Conservation (phyloP, 1,140 invertebrate genomes). For the Wasmannia auropunctata region DNA sequence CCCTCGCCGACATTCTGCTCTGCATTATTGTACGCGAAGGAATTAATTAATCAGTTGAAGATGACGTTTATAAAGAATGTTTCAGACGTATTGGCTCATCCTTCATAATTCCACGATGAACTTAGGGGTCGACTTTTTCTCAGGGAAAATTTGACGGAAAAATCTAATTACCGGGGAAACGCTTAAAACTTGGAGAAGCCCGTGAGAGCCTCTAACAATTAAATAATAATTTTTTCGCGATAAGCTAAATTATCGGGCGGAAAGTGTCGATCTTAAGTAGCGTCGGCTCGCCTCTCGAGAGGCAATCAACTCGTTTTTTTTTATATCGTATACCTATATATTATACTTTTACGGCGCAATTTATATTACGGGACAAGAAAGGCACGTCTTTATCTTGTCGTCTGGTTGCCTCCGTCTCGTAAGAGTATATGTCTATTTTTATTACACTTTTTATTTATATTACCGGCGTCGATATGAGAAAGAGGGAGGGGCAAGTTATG, state of each 20-base stretch:
- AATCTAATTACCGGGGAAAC: constrained; percentile 9
- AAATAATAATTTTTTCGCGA: constrained; percentile 43
- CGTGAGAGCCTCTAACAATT: constrained; percentile 3
- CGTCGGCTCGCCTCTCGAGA: neutral
- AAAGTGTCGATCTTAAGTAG: constrained; percentile 30
- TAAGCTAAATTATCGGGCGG: constrained; percentile 27
- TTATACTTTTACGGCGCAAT: constrained; percentile 3
- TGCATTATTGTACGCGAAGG: constrained; percentile 37
- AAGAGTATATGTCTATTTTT: constrained; percentile 43
- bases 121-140: neutral
- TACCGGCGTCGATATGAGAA: neutral
- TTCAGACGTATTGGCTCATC: constrained; percentile 21
- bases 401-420: neutral
- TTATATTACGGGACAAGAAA: constrained; percentile 13
- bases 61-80: constrained; percentile 43
- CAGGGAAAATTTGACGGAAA: constrained; percentile 12
- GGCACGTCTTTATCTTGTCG: constrained; percentile 20
- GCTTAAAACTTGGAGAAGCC: constrained; percentile 17
- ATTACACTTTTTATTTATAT: constrained; percentile 35
- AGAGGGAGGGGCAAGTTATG: neutral
- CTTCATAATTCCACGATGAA: constrained; percentile 40
- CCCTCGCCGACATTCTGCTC: neutral
- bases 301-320: constrained; percentile 17
- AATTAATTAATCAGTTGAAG: constrained; percentile 41
- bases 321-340: constrained; percentile 19